Base-by-base conservation (phyloP, 1,140 invertebrate species). In the Pogonomyrmex californicus region DNA sequence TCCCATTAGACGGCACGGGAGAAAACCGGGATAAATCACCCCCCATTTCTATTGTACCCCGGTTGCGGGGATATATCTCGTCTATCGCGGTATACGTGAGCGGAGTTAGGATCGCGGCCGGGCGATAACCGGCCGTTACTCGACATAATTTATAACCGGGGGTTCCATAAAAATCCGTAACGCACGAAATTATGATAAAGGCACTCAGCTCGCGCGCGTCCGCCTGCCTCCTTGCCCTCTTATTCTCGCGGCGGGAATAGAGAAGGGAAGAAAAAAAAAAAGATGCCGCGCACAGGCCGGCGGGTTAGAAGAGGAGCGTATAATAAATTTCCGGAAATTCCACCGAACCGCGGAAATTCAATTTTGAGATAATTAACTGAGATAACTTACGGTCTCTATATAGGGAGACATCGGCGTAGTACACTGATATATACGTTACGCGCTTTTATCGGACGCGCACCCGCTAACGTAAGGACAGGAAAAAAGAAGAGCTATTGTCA, bases 21-120 rank as follows among this genome's bases (percentile, higher is more conserved):
- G 10, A n/a, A 54, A 41, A 71, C 66, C 77, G 58, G 79, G 75
- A 90, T 90, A 90, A 90, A 90, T 90, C 89, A 90, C 54, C 47
- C 38, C 23, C 30, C 47, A 60, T 87, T 81, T 73, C 88, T 89
- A 75, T 90, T 75, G 73, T 87, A 49, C 54, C 23, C 56, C 71
- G 54, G 56, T 76, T 60, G 58, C 60, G 10, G 23, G 38, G 44
- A 73, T 83, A 77, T 83, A 71, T 89, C 88, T 90, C 85, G 76
- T 89, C 75, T 65, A 78, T 86, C 70, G 87, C 54, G 79, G 79
- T 83, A 83, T 75, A 83, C 79, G 79, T 83, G 79, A 83, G 68
- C 68, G 41, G 79, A 60, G 79, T 83, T 77, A 78, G 58, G 47
- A 85, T 85, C 73, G 17, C 73, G 44, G 82, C 23, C 23, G 47